A percentile compares a stretch with the other conserved stretches of the same genome.
Evolutionary conservation across 2,888 invertebrate genomes (phyloP).

Genomic region (Graphium colonna): DNA sequence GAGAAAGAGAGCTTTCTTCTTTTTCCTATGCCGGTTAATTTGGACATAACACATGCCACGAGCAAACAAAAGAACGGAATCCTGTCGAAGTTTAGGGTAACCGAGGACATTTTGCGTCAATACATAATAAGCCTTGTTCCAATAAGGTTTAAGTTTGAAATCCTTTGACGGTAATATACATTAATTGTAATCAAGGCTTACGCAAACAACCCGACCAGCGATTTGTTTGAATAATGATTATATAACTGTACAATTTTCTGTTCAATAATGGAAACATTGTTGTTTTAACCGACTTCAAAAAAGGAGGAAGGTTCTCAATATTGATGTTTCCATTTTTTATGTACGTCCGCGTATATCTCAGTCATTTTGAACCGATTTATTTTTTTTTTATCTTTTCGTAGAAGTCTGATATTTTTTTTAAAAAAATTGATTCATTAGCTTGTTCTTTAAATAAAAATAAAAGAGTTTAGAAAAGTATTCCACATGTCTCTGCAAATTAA

Average conservation of each 20-base stretch:
- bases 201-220: conserved; percentile 52
- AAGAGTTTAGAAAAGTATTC: too few relatives aligned
- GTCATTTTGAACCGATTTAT: conserved; percentile 43
- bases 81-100: background rate
- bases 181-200: conserved; percentile 58
- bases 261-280: conserved; percentile 54
- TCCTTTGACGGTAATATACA: conserved; percentile 30
- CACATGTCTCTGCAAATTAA: too few relatives aligned
- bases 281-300: too few relatives aligned
- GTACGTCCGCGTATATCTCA: too few relatives aligned
- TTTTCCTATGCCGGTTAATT: too few relatives aligned
- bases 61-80: conserved; percentile 6
- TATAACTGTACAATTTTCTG: conserved; percentile 55
- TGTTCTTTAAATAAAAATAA: too few relatives aligned
- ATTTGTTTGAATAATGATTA: conserved; percentile 60
- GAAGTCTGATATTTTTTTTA: too few relatives aligned
- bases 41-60: background rate
- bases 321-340: too few relatives aligned
- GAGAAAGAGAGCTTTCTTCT: too few relatives aligned
- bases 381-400: too few relatives aligned
- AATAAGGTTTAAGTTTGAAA: background rate
- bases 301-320: too few relatives aligned
- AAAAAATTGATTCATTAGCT: too few relatives aligned
- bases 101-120: background rate
- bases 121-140: background rate